These are phyloP conservation scores for Aviceda subcristata DNA, from an alignment of 2,113 vertebrate species.

Conservation along the genomic window DNA sequence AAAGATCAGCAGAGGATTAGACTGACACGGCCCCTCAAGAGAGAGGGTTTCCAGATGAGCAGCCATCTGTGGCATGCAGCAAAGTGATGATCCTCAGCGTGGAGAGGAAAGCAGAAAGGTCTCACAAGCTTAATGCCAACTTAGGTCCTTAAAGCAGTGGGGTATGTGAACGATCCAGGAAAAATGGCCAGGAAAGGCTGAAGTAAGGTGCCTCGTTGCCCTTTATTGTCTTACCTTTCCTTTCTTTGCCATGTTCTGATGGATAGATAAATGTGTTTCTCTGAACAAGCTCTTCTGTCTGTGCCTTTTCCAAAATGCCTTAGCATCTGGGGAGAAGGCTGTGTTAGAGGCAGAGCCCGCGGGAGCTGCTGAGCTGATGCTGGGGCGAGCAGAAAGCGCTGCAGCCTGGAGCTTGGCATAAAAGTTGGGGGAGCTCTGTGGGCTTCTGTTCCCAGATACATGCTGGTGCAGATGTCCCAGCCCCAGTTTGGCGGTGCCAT, in stretches of 20 bases:
- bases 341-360: background rate
- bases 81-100: background rate
- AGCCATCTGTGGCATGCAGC: background rate
- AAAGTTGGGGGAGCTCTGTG: background rate
- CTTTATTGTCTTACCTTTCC: background rate
- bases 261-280: background rate
- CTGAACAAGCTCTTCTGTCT: background rate
- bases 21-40: background rate
- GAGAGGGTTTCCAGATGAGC: background rate
- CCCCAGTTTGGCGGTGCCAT: background rate
- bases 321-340: background rate
- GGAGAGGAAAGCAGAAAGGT: background rate
- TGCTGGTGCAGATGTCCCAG: background rate
- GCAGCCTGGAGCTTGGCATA: background rate
- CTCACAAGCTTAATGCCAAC: background rate
- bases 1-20: conserved; percentile 1
- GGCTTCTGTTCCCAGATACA: background rate
- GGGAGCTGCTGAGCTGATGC: background rate
- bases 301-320: background rate
- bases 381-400: background rate
- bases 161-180: background rate
- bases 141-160: background rate
- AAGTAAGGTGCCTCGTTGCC: background rate
- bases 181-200: background rate
- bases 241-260: background rate